phyloP scores from a whole-genome alignment of 2,888 invertebrate species.

The Drosophila paranaensis region DNA sequence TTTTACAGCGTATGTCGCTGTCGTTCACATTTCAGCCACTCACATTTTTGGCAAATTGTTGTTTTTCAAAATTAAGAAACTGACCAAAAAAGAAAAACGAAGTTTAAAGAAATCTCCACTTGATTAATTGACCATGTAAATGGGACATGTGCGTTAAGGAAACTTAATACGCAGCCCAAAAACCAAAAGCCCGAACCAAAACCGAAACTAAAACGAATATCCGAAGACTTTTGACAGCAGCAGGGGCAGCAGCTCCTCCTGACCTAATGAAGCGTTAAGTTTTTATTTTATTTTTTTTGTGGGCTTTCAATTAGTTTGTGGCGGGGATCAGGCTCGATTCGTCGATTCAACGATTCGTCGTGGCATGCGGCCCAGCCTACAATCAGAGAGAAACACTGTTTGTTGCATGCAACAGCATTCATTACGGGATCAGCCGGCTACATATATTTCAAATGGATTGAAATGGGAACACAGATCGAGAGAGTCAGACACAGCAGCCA shows the following conservation, averaged over 20 bases:
- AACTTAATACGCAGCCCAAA: constrained; percentile 62
- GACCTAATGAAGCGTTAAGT: constrained; percentile 76
- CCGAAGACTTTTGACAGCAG: constrained; percentile 18
- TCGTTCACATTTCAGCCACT: not conserved
- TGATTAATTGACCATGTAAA: constrained; percentile 78
- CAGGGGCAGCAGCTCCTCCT: constrained; percentile 23
- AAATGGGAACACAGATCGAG: constrained; percentile 45
- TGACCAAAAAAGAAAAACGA: constrained; percentile 10
- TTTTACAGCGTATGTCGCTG: not conserved
- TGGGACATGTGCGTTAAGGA: constrained; percentile 73
- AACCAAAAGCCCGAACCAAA: constrained; percentile 17
- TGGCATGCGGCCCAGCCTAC: constrained; percentile 40
- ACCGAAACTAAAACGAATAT: constrained; percentile 42
- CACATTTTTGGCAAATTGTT: constrained; percentile 36
- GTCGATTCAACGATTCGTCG: constrained; percentile 45
- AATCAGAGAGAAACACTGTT: constrained; percentile 12
- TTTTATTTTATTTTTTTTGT: constrained; percentile 46
- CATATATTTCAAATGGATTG: constrained; percentile 69
- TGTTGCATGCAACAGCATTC: constrained; percentile 60
- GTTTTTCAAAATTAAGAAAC: constrained; percentile 48
- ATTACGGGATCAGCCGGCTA: constrained; percentile 68
- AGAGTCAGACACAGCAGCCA: not conserved
- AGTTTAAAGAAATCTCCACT: constrained; percentile 28
- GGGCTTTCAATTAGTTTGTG: constrained; percentile 64
- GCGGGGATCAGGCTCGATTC: constrained; percentile 29